A percentile compares a stretch with the other conserved stretches of the same genome.
phyloP scores from a whole-genome alignment of 2,888 invertebrate species.

The Strigamia maritima region DNA sequence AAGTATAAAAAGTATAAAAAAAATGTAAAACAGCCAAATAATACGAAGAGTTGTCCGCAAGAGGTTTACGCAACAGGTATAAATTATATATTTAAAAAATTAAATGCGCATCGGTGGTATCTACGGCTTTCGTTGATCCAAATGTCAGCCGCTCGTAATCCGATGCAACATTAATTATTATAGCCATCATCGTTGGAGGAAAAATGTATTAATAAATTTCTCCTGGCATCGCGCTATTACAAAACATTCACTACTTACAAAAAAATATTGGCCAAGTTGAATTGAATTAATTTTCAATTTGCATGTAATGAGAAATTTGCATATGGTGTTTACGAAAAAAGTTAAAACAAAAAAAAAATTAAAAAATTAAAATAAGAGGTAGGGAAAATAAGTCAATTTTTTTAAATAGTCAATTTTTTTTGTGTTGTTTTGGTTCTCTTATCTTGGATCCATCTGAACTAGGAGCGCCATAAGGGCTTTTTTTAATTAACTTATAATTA shows the following conservation, averaged over 20 bases:
- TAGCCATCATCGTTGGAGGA: not conserved
- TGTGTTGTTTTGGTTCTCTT: too few relatives aligned
- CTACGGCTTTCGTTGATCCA: not conserved
- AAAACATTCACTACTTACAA: too few relatives aligned
- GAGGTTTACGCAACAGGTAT: constrained; percentile 87
- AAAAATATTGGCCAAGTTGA: not conserved
- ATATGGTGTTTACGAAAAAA: constrained; percentile 99
- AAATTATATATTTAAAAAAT: not conserved
- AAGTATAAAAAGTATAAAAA: too few relatives aligned
- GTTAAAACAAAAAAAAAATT: too few relatives aligned
- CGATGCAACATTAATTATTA: not conserved
- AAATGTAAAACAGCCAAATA: too few relatives aligned
- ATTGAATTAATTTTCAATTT: not conserved
- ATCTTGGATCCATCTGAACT: too few relatives aligned
- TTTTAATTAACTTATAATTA: not conserved
- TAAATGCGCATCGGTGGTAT: not conserved
- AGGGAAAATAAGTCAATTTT: too few relatives aligned
- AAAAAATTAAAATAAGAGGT: too few relatives aligned
- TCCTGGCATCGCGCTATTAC: not conserved
- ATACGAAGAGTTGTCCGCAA: constrained; percentile 98
- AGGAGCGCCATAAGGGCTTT: too few relatives aligned
- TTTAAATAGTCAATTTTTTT: too few relatives aligned
- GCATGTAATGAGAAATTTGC: constrained; percentile 97
- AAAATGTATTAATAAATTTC: not conserved
- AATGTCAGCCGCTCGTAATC: not conserved